A percentile compares a stretch with the other conserved stretches of the same genome.
Evolutionary conservation across 2,888 invertebrate genomes (phyloP).

Genomic region (Ramazzottius varieornatus): DNA sequence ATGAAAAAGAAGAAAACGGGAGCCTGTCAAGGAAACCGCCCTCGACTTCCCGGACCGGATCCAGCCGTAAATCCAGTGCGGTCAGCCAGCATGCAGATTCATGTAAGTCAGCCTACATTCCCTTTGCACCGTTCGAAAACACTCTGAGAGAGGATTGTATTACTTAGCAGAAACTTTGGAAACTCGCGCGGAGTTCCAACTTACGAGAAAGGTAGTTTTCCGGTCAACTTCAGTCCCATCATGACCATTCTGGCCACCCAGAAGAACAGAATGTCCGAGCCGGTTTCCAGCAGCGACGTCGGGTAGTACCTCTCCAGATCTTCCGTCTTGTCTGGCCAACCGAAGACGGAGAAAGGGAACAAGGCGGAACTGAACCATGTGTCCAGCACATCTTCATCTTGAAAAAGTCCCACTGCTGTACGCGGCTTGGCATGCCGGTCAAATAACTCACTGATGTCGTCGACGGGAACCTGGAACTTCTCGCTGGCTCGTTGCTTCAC

Average conservation of each 20-base stretch:
- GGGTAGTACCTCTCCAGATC: slow-evolving; percentile 64
- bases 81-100: too few species aligned
- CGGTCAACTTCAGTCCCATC: slow-evolving; percentile 65
- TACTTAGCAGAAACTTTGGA: too few species aligned
- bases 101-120: too few species aligned
- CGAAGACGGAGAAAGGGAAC: slow-evolving; percentile 83
- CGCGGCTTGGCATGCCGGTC: neutral
- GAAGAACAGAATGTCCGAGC: slow-evolving; percentile 89
- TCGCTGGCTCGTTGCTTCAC: slow-evolving; percentile 50
- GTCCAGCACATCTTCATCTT: slow-evolving; percentile 81
- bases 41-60: too few species aligned
- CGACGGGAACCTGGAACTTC: slow-evolving; percentile 33
- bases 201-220: slow-evolving; percentile 61
- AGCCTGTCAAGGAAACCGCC: too few species aligned
- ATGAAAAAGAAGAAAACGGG: too few species aligned
- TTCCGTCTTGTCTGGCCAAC: slow-evolving; percentile 60
- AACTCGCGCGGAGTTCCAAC: too few species aligned
- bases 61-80: too few species aligned
- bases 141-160: too few species aligned
- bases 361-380: slow-evolving; percentile 97
- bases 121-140: too few species aligned
- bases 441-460: slow-evolving; percentile 22
- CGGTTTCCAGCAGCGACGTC: slow-evolving; percentile 68
- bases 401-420: neutral
- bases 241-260: slow-evolving; percentile 99